Base-by-base conservation (phyloP, 2,888 invertebrate genomes). In the Globia sparganii region DNA sequence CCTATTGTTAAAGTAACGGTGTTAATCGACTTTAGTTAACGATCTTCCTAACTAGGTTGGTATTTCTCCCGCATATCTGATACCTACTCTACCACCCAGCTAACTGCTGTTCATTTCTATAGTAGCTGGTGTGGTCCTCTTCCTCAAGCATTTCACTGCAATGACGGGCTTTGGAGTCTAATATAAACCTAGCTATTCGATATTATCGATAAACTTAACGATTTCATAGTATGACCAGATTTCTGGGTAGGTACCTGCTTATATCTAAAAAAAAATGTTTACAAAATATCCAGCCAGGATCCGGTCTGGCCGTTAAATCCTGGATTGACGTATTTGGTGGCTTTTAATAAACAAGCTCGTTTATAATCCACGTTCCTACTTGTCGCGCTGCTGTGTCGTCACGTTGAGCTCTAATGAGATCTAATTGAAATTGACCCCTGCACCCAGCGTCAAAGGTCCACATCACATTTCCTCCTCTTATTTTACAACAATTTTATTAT, bases 341-440 rank as follows among this genome's bases (percentile, higher is more conserved):
- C n/a, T 37, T 40, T 18, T 53, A 40, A 28, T 65, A 37, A 58
- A 49, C 25, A 18, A 46, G 25, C 31, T 64, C 5, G 21, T 53
- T 76, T 28, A 28, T 40, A 49, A 76, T 64, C 25, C 46, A 69
- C 56, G 65, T 61, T 71, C 6, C 31, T 58, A 61, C 11, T 53
- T 59, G 40, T 37, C 28, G 34, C 28, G 15, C 6, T 56, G 9
- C 6, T 8, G 53, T 59, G 67, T 77, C 64, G 67, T 77, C 80
- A 78, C 66, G 59, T 81, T 77, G 69, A 64, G 43, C 40, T 70
- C 68, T 80, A 73, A 85, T 78, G 65, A 83, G 77, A n/a, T 61
- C 62, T 83, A 85, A 85, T 85, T 85, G 85, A 46, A 71, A 77
- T 80, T 85, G 83, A 85, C 85, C 85, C 53, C 40, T 78, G 68